Conservation (phyloP, 2,113 vertebrate species). For the Cryptotis parvus region DNA sequence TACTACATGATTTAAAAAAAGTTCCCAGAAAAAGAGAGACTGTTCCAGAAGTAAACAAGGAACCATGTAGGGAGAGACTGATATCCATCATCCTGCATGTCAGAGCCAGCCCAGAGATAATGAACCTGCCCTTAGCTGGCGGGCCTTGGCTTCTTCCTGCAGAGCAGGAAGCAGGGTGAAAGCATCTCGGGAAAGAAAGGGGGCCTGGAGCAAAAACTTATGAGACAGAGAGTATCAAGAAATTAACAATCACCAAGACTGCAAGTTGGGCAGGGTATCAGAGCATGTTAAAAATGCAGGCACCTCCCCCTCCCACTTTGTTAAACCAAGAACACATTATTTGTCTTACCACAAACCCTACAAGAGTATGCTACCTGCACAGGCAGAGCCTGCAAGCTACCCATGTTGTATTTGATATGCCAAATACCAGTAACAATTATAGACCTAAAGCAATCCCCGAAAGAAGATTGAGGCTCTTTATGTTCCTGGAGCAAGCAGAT, state of each 20-base stretch:
- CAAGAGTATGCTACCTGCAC: no score
- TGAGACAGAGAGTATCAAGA: neutral
- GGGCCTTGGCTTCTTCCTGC: neutral
- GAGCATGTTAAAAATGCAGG: neutral
- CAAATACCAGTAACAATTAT: no score
- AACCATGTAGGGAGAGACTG: neutral
- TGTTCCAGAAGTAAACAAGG: slow-evolving; percentile 21
- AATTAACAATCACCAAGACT: neutral
- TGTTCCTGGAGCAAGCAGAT: no score
- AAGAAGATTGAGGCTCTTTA: no score
- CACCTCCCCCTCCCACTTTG: neutral
- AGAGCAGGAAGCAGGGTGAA: neutral
- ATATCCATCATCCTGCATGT: no score
- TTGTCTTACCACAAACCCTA: neutral
- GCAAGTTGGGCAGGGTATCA: neutral
- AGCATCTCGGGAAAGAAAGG: neutral
- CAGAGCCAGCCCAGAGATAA: neutral
- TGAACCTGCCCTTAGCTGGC: neutral
- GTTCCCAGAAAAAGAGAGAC: neutral
- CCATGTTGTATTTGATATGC: no score
- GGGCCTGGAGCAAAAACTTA: neutral
- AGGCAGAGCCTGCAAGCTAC: no score
- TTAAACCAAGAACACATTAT: neutral
- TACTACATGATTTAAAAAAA: neutral
- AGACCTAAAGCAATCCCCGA: no score